Conservation (phyloP, 1,140 invertebrate species). For the Microplitis demolitor region DNA sequence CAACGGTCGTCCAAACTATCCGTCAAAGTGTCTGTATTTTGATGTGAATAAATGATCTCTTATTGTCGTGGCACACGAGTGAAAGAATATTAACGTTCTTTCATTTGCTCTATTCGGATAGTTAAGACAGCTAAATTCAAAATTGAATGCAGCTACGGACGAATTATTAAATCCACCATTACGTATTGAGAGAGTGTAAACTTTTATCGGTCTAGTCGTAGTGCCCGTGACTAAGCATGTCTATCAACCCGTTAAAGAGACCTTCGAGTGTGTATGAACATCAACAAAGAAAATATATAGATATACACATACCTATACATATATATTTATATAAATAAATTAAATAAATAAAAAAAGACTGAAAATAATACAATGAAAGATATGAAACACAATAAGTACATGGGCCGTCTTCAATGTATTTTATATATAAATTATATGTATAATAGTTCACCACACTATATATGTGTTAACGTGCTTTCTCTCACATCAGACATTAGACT, state of each 20-base stretch:
- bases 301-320: background rate
- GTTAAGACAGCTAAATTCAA: conserved; percentile 18
- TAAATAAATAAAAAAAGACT: background rate
- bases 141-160: conserved; percentile 26
- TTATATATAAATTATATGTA: background rate
- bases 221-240: conserved; percentile 21
- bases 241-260: conserved; percentile 12
- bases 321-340: too few species aligned
- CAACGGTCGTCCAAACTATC: background rate
- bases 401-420: background rate
- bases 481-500: too few species aligned
- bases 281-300: background rate
- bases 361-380: too few species aligned
- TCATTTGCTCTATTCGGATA: too few species aligned
- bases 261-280: background rate
- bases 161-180: too few species aligned
- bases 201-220: background rate
- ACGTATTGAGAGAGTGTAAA: background rate
- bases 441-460: background rate
- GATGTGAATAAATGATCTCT: conserved; percentile 18
- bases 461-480: background rate
- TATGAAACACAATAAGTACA: background rate
- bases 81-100: background rate
- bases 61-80: conserved; percentile 10
- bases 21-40: conserved; percentile 9